phyloP scores from a whole-genome alignment of 2,888 invertebrate genomes.

The Abrostola triplasia region DNA sequence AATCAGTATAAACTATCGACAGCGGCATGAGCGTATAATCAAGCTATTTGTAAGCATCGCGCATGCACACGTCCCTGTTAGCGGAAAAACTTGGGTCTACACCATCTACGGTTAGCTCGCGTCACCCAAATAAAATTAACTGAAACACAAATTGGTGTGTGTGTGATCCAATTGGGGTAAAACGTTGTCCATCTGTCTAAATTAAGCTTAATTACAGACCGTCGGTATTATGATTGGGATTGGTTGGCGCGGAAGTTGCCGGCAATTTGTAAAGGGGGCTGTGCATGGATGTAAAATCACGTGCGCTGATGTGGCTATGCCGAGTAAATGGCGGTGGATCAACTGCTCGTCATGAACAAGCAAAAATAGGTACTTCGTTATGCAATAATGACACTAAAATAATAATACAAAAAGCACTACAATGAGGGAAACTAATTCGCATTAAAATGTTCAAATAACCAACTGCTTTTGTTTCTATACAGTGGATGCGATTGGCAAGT shows the following conservation, averaged over 20 bases:
- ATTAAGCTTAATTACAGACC: slow-evolving; percentile 53
- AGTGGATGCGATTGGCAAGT: too few relatives aligned
- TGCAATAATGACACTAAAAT: too few relatives aligned
- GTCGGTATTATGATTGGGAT: slow-evolving; percentile 46
- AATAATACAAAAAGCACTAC: too few relatives aligned
- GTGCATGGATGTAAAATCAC: slow-evolving; percentile 4
- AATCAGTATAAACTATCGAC: slow-evolving; percentile 48
- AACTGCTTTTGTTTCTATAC: too few relatives aligned
- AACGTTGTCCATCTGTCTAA: slow-evolving; percentile 56
- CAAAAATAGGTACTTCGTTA: too few relatives aligned
- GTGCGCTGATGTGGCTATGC: neutral
- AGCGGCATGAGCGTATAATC: slow-evolving; percentile 46
- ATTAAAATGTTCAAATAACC: too few relatives aligned
- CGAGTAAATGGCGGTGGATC: neutral
- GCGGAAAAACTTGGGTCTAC: slow-evolving; percentile 38
- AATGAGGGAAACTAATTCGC: too few relatives aligned
- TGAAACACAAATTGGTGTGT: slow-evolving; percentile 53
- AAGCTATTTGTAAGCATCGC: slow-evolving; percentile 47
- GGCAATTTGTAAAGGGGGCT: slow-evolving; percentile 37
- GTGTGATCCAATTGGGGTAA: slow-evolving; percentile 51
- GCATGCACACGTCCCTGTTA: slow-evolving; percentile 28
- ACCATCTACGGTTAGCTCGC: slow-evolving; percentile 24
- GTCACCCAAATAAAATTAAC: slow-evolving; percentile 56
- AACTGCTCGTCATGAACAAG: neutral
- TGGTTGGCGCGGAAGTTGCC: slow-evolving; percentile 31